Evolutionary conservation across 2,113 vertebrate species (phyloP).

Genomic region (Bagarius yarrelli): DNA sequence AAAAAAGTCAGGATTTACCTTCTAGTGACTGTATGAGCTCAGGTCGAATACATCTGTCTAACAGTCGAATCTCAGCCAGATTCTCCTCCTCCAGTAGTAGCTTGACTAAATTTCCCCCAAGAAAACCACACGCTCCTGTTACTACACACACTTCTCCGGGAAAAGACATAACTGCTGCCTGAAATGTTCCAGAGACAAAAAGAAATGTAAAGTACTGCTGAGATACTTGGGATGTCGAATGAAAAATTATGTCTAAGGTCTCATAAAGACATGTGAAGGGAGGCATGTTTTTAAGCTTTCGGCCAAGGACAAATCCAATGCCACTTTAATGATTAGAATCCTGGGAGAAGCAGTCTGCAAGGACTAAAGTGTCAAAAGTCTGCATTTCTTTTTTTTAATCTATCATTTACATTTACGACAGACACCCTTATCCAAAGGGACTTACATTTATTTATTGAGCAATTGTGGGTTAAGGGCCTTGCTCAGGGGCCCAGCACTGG

Average conservation of each 20-base stretch:
- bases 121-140: slow-evolving; percentile 86
- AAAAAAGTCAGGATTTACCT: slow-evolving; percentile 58
- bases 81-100: slow-evolving; percentile 79
- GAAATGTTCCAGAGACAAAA: slow-evolving; percentile 6
- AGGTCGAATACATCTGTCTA: slow-evolving; percentile 73
- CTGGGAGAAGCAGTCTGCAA: not conserved
- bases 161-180: slow-evolving; percentile 66
- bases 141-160: slow-evolving; percentile 79
- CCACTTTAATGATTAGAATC: not conserved
- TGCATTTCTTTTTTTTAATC: not conserved
- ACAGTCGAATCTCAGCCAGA: slow-evolving; percentile 74
- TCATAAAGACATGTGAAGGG: slow-evolving; percentile 25
- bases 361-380: slow-evolving; percentile 3
- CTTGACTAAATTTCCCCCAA: slow-evolving; percentile 77
- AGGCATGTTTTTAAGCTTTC: slow-evolving; percentile 38
- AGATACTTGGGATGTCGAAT: slow-evolving; percentile 13
- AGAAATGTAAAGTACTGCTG: slow-evolving; percentile 40
- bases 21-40: slow-evolving; percentile 62
- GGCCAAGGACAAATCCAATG: slow-evolving; percentile 53
- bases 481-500: too few species aligned
- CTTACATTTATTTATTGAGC: too few species aligned
- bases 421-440: too few species aligned
- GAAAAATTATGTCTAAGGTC: slow-evolving; percentile 29
- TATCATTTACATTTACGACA: not conserved
- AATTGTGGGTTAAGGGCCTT: too few species aligned